Evolutionary conservation across 2,113 vertebrate genomes (phyloP), one percentile per base, ranked within the genome.

Genomic region (Syrmaticus mikado): DNA sequence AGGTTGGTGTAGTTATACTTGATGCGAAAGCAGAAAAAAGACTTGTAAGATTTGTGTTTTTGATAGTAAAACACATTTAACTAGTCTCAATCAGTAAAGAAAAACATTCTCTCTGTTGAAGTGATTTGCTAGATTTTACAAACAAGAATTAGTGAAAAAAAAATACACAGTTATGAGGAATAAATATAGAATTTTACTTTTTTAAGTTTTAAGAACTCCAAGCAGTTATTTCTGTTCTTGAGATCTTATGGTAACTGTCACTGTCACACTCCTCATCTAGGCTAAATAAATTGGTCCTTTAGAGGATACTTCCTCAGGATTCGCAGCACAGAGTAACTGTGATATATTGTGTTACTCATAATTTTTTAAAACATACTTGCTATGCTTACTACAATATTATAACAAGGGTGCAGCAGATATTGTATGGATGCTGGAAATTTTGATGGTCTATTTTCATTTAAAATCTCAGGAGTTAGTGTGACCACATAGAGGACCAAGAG

Each of bases 251-350:
- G 24, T 80, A 19, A 22, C 30, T 58, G 32, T 5, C 8, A 21
- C 0, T 0, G 34, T 82, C 3, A 2, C 22, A 15, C 13, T 34
- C 17, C 12, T 34, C 18, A 62, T 5, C 5, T 19, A 64, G 5
- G 2, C 60, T 68, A 68, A 65, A 87, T 62, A 40, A 34, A 18
- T 3, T 38, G 2, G 3, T 53, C 14, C 1, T 52, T 65, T 28
- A 67, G 10, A 28, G 62, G 50, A 45, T 1, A 5, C 58, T 76
- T 68, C 24, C 19, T 70, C 8, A 28, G 48, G 34, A 55, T 73
- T 82, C 61, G 4, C 12, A 55, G 16, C 13, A 50, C 30, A 68
- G 34, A 48, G 13, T 45, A 36, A 9, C 32, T 30, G 13, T 62
- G 4, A 20, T 62, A 25, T 25, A 58, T 19, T 41, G 11, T 38